These are phyloP conservation scores for Bos javanicus DNA, from an alignment of 2,113 vertebrate genomes.

Conservation along the genomic window DNA sequence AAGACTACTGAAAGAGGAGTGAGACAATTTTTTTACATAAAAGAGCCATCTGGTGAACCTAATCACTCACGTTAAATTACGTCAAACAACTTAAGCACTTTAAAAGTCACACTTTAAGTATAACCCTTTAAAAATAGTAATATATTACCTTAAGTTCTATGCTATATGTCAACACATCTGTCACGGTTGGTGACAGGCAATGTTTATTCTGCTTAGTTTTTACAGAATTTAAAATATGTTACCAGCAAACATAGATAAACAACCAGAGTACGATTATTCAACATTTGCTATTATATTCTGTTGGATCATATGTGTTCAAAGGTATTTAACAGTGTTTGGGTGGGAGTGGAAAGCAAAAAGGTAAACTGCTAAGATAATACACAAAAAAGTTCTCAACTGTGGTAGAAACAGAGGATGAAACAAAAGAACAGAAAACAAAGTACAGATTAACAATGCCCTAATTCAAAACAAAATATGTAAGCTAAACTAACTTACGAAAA, in stretches of 20 bases:
- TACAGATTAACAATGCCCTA: neutral
- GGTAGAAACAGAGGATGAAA: neutral
- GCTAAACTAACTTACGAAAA: neutral
- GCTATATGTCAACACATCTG: conserved; percentile 26
- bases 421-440: neutral
- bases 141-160: conserved; percentile 38
- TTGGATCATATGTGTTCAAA: neutral
- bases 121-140: conserved; percentile 48
- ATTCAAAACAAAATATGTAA: conserved; percentile 30
- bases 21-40: conserved; percentile 23
- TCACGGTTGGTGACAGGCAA: conserved; percentile 1
- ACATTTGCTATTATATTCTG: neutral
- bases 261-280: neutral
- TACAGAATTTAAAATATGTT: neutral
- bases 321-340: neutral
- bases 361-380: neutral
- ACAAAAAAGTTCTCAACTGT: neutral
- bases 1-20: conserved; percentile 32
- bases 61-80: conserved; percentile 38
- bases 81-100: conserved; percentile 46
- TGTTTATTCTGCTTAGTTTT: conserved; percentile 15
- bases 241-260: neutral
- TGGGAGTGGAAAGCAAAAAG: neutral
- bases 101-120: conserved; percentile 26
- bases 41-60: conserved; percentile 42